Evolutionary conservation across 2,888 invertebrate species (phyloP).

Genomic region (Himalopsyche anomala): DNA sequence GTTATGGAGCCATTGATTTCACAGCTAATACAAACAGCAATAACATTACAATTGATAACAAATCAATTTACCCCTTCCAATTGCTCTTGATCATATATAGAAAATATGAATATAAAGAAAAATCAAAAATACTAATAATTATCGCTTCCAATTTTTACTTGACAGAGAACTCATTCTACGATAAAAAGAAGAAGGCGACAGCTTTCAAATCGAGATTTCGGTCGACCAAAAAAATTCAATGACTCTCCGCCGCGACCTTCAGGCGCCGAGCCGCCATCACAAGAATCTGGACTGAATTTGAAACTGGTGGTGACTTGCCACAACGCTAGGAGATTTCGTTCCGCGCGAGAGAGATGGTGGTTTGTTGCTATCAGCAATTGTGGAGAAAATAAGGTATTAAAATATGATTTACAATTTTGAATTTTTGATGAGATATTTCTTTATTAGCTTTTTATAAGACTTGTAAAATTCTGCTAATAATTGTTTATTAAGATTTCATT

Average conservation of each 20-base stretch:
- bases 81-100: too few species aligned
- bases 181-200: constrained; percentile 49
- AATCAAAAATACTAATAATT: too few species aligned
- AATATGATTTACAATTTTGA: neutral
- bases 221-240: constrained; percentile 58
- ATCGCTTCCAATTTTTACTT: too few species aligned
- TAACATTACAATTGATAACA: too few species aligned
- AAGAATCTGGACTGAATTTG: constrained; percentile 59
- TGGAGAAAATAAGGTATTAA: constrained; percentile 78
- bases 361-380: constrained; percentile 92
- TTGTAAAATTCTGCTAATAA: too few species aligned
- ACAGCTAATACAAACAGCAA: too few species aligned
- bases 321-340: constrained; percentile 84
- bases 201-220: neutral
- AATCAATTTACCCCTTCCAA: too few species aligned
- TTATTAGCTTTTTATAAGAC: too few species aligned
- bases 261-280: constrained; percentile 58
- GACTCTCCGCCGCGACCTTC: constrained; percentile 67
- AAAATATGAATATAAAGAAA: too few species aligned
- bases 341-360: constrained; percentile 95
- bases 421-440: neutral
- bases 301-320: constrained; percentile 77
- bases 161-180: constrained; percentile 18
- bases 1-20: too few species aligned
- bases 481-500: too few species aligned